Evolutionary conservation across 2,888 invertebrate species (phyloP).

Genomic region (Lamellibrachia columna): DNA sequence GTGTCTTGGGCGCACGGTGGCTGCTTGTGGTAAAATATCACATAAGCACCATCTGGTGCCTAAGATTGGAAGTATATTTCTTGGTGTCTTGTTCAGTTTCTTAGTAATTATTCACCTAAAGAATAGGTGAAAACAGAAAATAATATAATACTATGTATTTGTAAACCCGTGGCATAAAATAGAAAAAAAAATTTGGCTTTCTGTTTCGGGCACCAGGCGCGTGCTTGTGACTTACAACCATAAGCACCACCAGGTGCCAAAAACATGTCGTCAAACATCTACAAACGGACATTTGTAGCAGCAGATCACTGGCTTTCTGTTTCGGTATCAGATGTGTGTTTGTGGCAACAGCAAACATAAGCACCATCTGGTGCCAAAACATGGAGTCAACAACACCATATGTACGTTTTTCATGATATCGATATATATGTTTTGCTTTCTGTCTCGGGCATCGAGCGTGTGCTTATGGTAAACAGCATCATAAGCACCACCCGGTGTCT

Average conservation of each 20-base stretch:
- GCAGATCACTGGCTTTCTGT: background rate
- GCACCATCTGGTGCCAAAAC: conserved; percentile 32
- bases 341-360: conserved; percentile 23
- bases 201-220: background rate
- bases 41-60: conserved; percentile 22
- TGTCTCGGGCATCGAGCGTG: conserved; percentile 24
- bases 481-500: conserved; percentile 38
- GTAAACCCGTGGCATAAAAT: too few relatives aligned
- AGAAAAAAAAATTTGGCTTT: background rate
- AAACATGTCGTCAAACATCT: background rate
- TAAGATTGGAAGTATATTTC: conserved; percentile 13
- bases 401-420: background rate
- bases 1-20: background rate
- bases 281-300: background rate
- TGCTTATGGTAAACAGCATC: conserved; percentile 20
- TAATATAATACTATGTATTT: too few relatives aligned
- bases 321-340: background rate
- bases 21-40: conserved; percentile 24
- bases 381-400: background rate
- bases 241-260: conserved; percentile 37
- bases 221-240: conserved; percentile 16
- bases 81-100: background rate
- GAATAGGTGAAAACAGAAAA: too few relatives aligned
- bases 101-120: too few relatives aligned
- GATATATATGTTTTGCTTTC: background rate